Evolutionary conservation across 2,797 vertebrate species (phyloP).

Genomic region (Pipistrellus pygmaeus): DNA sequence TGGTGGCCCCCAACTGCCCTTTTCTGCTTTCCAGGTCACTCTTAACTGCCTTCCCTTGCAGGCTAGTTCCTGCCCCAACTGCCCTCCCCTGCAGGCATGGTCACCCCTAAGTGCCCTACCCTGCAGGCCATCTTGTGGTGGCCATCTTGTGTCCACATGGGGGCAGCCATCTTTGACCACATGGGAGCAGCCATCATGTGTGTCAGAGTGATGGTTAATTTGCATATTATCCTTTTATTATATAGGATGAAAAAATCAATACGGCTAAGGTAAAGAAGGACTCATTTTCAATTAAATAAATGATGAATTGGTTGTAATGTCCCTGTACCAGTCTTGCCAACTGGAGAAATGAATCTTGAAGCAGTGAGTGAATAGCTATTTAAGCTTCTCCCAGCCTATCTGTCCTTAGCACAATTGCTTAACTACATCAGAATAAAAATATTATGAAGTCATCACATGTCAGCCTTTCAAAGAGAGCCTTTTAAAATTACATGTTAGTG

Average conservation of each 20-base stretch:
- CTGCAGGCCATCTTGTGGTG: too few species aligned
- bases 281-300: conserved; percentile 3
- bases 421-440: background rate
- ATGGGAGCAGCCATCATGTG: too few species aligned
- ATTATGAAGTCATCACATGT: background rate
- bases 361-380: conserved; percentile 2
- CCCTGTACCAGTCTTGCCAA: background rate
- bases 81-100: too few species aligned
- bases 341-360: background rate
- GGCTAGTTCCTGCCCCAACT: too few species aligned
- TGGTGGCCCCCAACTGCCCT: too few species aligned
- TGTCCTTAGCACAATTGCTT: background rate
- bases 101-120: too few species aligned
- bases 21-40: too few species aligned
- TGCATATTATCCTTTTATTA: too few species aligned
- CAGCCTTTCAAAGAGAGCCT: background rate
- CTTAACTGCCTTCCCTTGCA: too few species aligned
- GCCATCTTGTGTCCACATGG: too few species aligned
- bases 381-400: background rate
- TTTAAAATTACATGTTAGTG: conserved; percentile 11
- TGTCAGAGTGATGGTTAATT: too few species aligned
- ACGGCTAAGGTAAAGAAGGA: background rate
- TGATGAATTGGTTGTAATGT: background rate
- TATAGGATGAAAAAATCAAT: background rate
- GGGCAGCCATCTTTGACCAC: too few species aligned